Evolutionary conservation across 1,140 invertebrate species (phyloP).

Genomic region (Drosophila dunni): DNA sequence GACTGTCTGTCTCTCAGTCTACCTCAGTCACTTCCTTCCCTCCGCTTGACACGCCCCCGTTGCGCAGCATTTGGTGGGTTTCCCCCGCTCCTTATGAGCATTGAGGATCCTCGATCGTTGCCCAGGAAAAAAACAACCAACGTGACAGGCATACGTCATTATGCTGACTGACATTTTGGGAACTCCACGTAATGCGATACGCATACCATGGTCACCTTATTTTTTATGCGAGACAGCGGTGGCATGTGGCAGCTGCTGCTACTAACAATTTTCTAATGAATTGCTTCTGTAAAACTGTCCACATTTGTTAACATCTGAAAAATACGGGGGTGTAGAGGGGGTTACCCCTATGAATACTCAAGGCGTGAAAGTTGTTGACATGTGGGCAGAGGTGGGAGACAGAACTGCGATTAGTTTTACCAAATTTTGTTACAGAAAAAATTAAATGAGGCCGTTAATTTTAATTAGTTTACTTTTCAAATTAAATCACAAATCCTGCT

Average conservation of each 20-base stretch:
- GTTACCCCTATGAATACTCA: slow-evolving; percentile 40
- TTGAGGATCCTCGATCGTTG: slow-evolving; percentile 44
- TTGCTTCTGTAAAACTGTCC: slow-evolving; percentile 57
- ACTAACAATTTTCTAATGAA: slow-evolving; percentile 66
- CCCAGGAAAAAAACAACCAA: slow-evolving; percentile 3
- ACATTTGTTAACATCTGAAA: slow-evolving; percentile 14
- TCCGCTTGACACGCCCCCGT: slow-evolving; percentile 36
- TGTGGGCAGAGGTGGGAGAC: slow-evolving; percentile 48
- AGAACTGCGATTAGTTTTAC: neutral
- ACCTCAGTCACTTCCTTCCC: slow-evolving; percentile 48
- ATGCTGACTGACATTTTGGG: slow-evolving; percentile 23
- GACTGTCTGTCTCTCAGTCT: slow-evolving; percentile 27
- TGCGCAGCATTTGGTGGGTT: slow-evolving; percentile 66
- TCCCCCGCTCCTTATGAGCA: slow-evolving; percentile 52
- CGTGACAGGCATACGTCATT: slow-evolving; percentile 76
- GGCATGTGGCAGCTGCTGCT: slow-evolving; percentile 19
- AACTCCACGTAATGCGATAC: slow-evolving; percentile 55
- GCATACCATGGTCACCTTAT: slow-evolving; percentile 33
- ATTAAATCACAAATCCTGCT: neutral
- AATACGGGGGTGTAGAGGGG: slow-evolving; percentile 24
- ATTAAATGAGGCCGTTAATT: neutral
- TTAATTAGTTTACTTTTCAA: no score
- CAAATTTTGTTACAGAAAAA: neutral
- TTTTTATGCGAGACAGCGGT: slow-evolving; percentile 42
- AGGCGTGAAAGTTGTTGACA: slow-evolving; percentile 73